Conservation (phyloP, 2,797 vertebrate species). For the Acropternis orthonyx region DNA sequence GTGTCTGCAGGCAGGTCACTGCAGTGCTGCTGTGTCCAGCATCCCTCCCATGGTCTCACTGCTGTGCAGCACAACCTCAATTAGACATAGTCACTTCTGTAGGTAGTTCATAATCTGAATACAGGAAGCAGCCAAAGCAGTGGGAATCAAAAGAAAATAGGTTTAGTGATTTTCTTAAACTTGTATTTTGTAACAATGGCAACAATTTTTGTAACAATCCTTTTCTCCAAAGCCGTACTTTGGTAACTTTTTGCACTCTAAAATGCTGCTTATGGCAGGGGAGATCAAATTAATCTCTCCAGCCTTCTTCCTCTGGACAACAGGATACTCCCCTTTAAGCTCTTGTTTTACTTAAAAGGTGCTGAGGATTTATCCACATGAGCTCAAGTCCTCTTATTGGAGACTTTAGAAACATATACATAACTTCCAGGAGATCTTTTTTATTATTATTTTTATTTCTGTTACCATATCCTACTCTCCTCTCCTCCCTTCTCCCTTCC, state of each 20-base stretch:
- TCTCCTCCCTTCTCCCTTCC: not conserved
- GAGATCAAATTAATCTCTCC: not conserved
- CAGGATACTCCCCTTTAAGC: not conserved
- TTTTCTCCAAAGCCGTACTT: not conserved
- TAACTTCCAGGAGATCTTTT: not conserved
- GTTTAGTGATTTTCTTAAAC: not conserved
- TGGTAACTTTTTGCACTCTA: not conserved
- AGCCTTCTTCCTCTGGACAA: not conserved
- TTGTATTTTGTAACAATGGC: not conserved
- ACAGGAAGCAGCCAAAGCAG: not conserved
- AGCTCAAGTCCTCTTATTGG: not conserved
- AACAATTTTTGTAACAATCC: not conserved
- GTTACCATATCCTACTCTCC: not conserved
- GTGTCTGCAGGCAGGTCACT: not conserved
- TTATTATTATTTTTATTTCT: not conserved
- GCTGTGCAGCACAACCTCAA: too few species aligned
- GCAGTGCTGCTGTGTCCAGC: not conserved
- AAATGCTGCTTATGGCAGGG: not conserved
- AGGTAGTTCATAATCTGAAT: not conserved
- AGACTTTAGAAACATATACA: not conserved
- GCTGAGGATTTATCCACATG: not conserved
- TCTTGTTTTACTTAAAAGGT: not conserved
- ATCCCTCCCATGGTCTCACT: not conserved
- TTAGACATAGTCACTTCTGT: rapidly evolving
- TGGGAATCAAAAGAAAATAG: not conserved